These are phyloP conservation scores for Laspeyria flexula DNA, from an alignment of 2,888 invertebrate genomes.

Conservation along the genomic window DNA sequence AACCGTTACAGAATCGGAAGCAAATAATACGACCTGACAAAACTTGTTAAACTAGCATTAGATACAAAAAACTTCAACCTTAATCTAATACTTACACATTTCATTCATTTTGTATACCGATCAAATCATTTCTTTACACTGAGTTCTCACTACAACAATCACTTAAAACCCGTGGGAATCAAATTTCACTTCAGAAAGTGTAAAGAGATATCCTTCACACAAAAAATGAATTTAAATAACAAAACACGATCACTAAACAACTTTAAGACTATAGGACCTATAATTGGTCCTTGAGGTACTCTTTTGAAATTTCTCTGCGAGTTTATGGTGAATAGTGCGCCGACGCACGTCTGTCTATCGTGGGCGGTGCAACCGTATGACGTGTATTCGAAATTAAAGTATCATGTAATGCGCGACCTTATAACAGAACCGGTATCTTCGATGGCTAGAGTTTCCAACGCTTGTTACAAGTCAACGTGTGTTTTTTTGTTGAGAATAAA, in stretches of 20 bases:
- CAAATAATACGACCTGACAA: conserved; percentile 2
- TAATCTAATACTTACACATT: conserved; percentile 74
- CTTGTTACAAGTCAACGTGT: conserved; percentile 46
- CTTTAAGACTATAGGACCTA: conserved; percentile 42
- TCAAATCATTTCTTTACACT: conserved; percentile 54
- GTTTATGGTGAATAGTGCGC: conserved; percentile 50
- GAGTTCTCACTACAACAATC: conserved; percentile 46
- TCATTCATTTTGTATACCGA: conserved; percentile 65
- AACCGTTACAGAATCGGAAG: conserved; percentile 16
- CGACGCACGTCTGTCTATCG: conserved; percentile 76
- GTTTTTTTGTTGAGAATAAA: conserved; percentile 12
- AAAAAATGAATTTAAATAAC: conserved; percentile 38
- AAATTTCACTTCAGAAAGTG: conserved; percentile 63
- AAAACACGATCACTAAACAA: conserved; percentile 36
- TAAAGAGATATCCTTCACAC: conserved; percentile 49
- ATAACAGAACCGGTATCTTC: conserved; percentile 45
- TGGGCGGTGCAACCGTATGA: conserved; percentile 81
- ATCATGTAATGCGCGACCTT: conserved; percentile 58
- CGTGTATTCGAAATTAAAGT: conserved; percentile 76
- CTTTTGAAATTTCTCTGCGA: conserved; percentile 60
- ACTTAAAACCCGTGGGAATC: conserved; percentile 59
- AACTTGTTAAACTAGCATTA: conserved; percentile 18
- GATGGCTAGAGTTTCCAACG: conserved; percentile 60
- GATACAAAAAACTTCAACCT: conserved; percentile 19
- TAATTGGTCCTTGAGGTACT: conserved; percentile 58